A percentile compares a stretch with the other conserved stretches of the same genome.
phyloP scores from a whole-genome alignment of 2,113 vertebrate genomes.

The Condylura cristata region DNA sequence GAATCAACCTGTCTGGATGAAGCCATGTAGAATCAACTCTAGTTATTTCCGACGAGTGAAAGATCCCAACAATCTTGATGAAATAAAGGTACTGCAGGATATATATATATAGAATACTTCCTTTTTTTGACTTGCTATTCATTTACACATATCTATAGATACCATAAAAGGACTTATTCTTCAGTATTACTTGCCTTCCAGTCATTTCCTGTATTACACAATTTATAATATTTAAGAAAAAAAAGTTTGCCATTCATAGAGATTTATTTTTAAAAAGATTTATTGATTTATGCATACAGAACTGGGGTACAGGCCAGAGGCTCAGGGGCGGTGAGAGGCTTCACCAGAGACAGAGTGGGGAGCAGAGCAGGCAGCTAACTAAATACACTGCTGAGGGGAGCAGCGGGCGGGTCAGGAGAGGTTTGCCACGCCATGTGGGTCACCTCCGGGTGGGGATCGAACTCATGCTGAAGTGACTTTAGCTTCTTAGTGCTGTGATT shows the following conservation, averaged over 20 bases:
- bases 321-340: too few species aligned
- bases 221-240: slow-evolving; percentile 38
- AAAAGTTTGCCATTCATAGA: background rate
- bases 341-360: too few species aligned
- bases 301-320: too few species aligned
- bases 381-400: too few species aligned
- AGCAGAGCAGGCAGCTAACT: too few species aligned
- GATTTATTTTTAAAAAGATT: too few species aligned
- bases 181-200: background rate
- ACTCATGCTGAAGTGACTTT: too few species aligned
- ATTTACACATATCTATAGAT: background rate
- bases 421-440: too few species aligned
- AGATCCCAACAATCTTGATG: slow-evolving; percentile 88
- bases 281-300: too few species aligned
- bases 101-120: background rate
- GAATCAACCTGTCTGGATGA: slow-evolving; percentile 95
- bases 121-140: slow-evolving; percentile 68
- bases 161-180: background rate
- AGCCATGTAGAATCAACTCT: slow-evolving; percentile 89
- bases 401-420: too few species aligned
- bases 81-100: slow-evolving; percentile 90
- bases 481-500: too few species aligned
- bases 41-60: slow-evolving; percentile 91
- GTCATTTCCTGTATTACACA: background rate
- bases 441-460: too few species aligned